Conservation (phyloP, 2,888 invertebrate species). For the Matsumyia berberina region DNA sequence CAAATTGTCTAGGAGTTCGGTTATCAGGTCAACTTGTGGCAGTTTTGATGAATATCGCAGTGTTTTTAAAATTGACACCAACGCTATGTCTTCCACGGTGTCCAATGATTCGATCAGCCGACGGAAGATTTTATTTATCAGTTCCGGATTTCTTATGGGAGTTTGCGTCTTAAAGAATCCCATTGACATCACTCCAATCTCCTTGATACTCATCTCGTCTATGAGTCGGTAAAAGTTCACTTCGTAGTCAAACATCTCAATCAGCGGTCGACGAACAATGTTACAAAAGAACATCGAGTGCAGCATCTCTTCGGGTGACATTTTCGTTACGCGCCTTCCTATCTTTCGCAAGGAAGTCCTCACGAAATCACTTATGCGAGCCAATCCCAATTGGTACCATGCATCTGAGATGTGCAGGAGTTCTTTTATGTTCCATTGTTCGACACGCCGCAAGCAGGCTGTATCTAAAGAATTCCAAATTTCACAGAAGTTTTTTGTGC, state of each 20-base stretch:
- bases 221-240: constrained; percentile 85
- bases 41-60: constrained; percentile 86
- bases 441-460: constrained; percentile 85
- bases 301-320: constrained; percentile 87
- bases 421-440: constrained; percentile 85
- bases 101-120: constrained; percentile 85
- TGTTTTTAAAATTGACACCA: constrained; percentile 87
- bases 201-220: constrained; percentile 87
- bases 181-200: constrained; percentile 89
- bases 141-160: constrained; percentile 85
- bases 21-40: constrained; percentile 84
- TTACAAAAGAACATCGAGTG: constrained; percentile 89
- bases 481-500: constrained; percentile 87
- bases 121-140: constrained; percentile 85
- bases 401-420: constrained; percentile 87
- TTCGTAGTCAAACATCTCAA: constrained; percentile 89
- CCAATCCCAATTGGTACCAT: constrained; percentile 87
- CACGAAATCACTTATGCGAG: constrained; percentile 86
- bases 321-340: constrained; percentile 85
- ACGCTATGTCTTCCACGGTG: constrained; percentile 87
- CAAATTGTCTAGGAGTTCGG: constrained; percentile 86
- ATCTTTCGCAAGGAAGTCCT: constrained; percentile 86
- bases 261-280: constrained; percentile 85
- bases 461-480: constrained; percentile 89
- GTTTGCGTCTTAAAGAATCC: constrained; percentile 92